Evolutionary conservation across 1,140 invertebrate genomes (phyloP).

Genomic region (Drosophila mayri): DNA sequence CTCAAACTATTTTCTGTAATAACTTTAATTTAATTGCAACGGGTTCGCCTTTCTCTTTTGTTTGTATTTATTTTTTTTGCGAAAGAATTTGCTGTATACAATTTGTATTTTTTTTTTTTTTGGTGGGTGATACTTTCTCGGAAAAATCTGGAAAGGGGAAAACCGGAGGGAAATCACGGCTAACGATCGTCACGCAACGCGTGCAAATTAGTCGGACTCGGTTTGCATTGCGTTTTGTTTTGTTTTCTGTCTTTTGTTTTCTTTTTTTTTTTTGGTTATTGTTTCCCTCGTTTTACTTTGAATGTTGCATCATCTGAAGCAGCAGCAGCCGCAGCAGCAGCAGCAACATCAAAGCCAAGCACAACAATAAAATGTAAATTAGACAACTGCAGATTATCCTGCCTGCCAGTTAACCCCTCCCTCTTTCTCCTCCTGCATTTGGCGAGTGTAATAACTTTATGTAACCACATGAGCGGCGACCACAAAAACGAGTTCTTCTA

Average conservation of each 20-base stretch:
- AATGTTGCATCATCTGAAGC: constrained; percentile 47
- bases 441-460: constrained; percentile 56
- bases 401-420: constrained; percentile 30
- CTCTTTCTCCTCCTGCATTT: neutral
- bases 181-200: constrained; percentile 61
- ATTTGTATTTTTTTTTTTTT: too few species aligned
- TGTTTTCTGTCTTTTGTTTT: constrained; percentile 13
- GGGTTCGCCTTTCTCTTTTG: constrained; percentile 61
- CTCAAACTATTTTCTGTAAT: constrained; percentile 62
- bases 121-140: constrained; percentile 17
- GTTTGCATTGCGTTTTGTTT: constrained; percentile 25
- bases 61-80: constrained; percentile 9
- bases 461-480: constrained; percentile 48
- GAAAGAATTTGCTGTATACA: constrained; percentile 9
- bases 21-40: constrained; percentile 71
- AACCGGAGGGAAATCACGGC: constrained; percentile 15
- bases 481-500: constrained; percentile 62
- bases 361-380: constrained; percentile 70
- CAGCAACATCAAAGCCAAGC: constrained; percentile 29
- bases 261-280: constrained; percentile 24
- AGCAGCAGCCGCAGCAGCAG: constrained; percentile 10
- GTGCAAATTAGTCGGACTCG: constrained; percentile 54
- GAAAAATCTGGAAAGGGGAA: neutral
- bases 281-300: constrained; percentile 36
- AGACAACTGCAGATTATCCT: constrained; percentile 62